phyloP scores from a whole-genome alignment of 2,113 vertebrate genomes.

The Ivindomyrus marchei region DNA sequence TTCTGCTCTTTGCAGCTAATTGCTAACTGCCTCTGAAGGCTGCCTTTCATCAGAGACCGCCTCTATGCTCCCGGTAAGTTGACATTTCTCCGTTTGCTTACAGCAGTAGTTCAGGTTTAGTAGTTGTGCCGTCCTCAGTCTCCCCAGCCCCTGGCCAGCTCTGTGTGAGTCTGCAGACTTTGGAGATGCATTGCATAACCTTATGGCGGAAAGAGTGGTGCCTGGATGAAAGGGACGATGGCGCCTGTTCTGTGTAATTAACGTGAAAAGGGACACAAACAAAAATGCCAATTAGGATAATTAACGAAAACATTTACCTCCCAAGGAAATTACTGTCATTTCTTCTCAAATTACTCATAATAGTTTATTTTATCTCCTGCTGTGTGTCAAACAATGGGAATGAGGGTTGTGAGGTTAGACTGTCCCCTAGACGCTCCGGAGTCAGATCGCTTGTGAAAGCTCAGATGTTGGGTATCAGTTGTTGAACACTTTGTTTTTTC shows the following conservation, averaged over 20 bases:
- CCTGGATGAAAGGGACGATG: background rate
- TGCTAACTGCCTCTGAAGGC: background rate
- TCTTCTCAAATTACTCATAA: background rate
- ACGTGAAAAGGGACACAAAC: background rate
- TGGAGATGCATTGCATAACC: background rate
- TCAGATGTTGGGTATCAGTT: background rate
- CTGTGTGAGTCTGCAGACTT: background rate
- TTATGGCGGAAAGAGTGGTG: background rate
- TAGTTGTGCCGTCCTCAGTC: background rate
- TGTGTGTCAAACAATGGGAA: background rate
- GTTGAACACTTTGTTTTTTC: slow-evolving; percentile 27
- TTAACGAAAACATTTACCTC: background rate
- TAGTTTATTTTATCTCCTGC: background rate
- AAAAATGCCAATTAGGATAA: background rate
- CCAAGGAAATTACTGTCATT: background rate
- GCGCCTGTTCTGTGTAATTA: background rate
- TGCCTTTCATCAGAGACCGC: too few relatives aligned
- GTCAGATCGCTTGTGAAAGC: background rate
- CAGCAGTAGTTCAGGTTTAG: background rate
- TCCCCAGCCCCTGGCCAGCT: background rate
- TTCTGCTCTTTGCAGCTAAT: background rate
- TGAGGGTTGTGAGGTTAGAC: slow-evolving; percentile 36
- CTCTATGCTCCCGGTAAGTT: background rate
- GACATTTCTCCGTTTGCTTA: background rate
- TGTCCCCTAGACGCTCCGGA: slow-evolving; percentile 50